phyloP scores from a whole-genome alignment of 92 coral and sea anemone genomes.

The Siderastrea siderea region DNA sequence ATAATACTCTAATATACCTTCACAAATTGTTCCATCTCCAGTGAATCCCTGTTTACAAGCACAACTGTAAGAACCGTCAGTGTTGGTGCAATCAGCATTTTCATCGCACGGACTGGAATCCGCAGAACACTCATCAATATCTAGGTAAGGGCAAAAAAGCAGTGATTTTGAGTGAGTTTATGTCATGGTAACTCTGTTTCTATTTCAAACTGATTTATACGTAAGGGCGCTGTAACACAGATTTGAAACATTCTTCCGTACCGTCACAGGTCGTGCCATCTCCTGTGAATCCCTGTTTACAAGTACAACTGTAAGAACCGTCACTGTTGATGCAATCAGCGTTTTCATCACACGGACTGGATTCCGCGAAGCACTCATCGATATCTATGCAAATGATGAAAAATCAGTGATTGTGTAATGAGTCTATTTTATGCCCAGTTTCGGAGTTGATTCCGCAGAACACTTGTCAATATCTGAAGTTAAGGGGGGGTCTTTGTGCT shows the following conservation, averaged over 20 bases:
- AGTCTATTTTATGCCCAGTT: too few relatives aligned
- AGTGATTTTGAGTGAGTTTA: conserved; percentile 17
- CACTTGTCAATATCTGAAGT: conserved; percentile 4
- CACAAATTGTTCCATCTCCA: conserved; percentile 53
- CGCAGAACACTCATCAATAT: conserved; percentile 71
- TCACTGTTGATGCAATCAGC: conserved; percentile 30
- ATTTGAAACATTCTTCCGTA: neutral
- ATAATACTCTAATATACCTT: neutral
- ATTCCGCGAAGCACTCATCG: conserved; percentile 51
- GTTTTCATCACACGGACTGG: conserved; percentile 21
- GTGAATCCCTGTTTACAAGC: conserved; percentile 61
- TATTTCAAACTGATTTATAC: conserved; percentile 58
- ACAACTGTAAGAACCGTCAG: conserved; percentile 58
- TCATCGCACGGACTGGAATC: too few relatives aligned
- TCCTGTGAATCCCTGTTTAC: conserved; percentile 63
- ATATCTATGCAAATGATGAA: conserved; percentile 34
- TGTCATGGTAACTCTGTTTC: conserved; percentile 27
- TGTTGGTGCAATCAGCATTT: too few relatives aligned
- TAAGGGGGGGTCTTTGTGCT: neutral
- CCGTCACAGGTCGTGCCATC: conserved; percentile 56
- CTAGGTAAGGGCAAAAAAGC: neutral
- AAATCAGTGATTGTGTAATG: conserved; percentile 3
- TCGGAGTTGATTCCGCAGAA: neutral
- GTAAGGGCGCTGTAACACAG: conserved; percentile 61
- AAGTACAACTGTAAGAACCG: conserved; percentile 54